Conservation (phyloP, 2,797 vertebrate species). For the Australoheros facetus region DNA sequence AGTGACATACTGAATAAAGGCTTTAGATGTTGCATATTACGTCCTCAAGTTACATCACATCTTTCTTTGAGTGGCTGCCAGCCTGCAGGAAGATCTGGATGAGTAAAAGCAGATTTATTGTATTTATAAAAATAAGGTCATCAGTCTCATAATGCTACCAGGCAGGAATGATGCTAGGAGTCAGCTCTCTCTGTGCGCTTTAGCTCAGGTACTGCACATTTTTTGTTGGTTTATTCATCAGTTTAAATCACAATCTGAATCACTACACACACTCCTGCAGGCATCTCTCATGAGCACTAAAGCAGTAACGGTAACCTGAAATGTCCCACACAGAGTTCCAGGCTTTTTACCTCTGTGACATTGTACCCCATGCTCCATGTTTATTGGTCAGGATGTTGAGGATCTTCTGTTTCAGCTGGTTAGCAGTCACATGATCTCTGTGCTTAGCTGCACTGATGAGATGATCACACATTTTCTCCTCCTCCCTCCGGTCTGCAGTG, state of each 20-base stretch:
- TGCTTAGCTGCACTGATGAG: conserved; percentile 98
- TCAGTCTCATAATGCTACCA: background rate
- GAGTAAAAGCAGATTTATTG: conserved; percentile 33
- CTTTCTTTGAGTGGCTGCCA: conserved; percentile 2
- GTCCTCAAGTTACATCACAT: conserved; percentile 40
- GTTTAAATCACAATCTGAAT: background rate
- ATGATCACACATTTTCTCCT: conserved; percentile 99
- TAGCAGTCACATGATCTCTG: conserved; percentile 96
- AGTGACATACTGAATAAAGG: conserved; percentile 26
- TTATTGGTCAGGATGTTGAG: conserved; percentile 99
- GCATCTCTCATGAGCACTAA: background rate
- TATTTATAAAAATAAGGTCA: conserved; percentile 16
- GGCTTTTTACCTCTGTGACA: conserved; percentile 89
- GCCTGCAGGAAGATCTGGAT: conserved; percentile 44
- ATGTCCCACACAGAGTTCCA: background rate
- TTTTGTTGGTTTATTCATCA: background rate
- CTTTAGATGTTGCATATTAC: conserved; percentile 28
- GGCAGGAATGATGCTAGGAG: conserved; percentile 4
- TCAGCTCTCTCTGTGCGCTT: background rate
- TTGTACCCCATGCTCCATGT: conserved; percentile 97
- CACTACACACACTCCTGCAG: too few species aligned
- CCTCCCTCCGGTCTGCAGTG: conserved; percentile 93
- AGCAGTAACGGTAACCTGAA: background rate
- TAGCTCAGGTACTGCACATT: background rate
- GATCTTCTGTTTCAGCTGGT: conserved; percentile 99